Base-by-base conservation (phyloP, 2,113 vertebrate species). In the Puma concolor region DNA sequence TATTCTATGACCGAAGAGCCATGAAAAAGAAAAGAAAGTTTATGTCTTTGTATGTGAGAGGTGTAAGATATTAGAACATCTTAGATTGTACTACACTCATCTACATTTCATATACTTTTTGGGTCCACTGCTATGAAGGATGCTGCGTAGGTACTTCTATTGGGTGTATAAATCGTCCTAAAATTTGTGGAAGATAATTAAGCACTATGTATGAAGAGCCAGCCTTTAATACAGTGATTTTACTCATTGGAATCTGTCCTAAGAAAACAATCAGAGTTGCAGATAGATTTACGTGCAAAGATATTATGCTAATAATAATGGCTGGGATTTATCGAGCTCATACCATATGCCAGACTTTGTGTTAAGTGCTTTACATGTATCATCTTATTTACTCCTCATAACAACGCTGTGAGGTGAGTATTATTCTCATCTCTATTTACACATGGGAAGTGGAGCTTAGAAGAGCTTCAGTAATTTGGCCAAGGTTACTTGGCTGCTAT, bases 231-330 rank as follows among this genome's bases (percentile, higher is more conserved):
- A 90, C 81, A 92, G 96, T 80, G 84, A 91, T 97, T 97, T 97
- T 95, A 89, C 85, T 96, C 85, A n/a, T 50, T 95, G 96, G 97
- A 97, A 92, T 97, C 85, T 64, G 60, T 92, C 95, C 97, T 97
- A 98, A 90, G 93, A 93, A 98, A 98, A 97, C 84, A 97, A 92
- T 96, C 90, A 93, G 97, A 95, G 96, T 27, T 97, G 88, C 60
- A 88, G 94, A 88, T 91, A 96, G 97, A 96, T 98, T 97, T 97
- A 97, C 82, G 76, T 57, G 60, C 76, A 41, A 84, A 66, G 95
- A 97, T 95, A 97, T 95, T 94, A 97, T 93, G 91, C 92, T 97
- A 97, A 95, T 98, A 98, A 96, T 95, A 98, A 97, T 97, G 94
- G 81, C 71, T 98, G 97, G 97, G 97, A 97, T 97, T 98, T 98